phyloP scores from a whole-genome alignment of 2,113 vertebrate species.

The Aegypius monachus region DNA sequence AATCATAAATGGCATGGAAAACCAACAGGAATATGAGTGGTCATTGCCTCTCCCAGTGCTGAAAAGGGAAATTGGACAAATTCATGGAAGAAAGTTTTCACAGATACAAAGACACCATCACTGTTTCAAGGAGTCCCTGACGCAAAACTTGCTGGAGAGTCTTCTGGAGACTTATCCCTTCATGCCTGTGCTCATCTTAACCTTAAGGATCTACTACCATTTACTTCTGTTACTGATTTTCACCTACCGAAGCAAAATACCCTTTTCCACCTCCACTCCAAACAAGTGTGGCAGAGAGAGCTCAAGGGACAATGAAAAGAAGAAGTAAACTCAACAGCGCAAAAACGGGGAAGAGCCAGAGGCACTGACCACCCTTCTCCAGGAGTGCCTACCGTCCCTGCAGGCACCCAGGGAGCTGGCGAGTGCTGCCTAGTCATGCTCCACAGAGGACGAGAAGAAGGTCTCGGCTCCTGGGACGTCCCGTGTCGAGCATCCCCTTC shows the following conservation, averaged over 20 bases:
- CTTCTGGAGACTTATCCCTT: not conserved
- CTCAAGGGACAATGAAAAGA: not conserved
- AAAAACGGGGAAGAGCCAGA: not conserved
- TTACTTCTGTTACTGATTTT: not conserved
- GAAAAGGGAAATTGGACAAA: not conserved
- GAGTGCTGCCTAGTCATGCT: not conserved
- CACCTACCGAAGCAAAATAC: not conserved
- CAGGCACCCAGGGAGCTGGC: not conserved
- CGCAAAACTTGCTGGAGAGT: not conserved
- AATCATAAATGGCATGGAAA: not conserved
- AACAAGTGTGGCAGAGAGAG: not conserved
- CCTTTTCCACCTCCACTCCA: not conserved
- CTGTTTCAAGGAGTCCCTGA: not conserved
- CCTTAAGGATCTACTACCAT: not conserved
- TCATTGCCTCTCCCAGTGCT: not conserved
- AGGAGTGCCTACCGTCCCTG: not conserved
- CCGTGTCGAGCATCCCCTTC: not conserved
- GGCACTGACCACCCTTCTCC: not conserved
- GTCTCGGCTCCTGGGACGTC: not conserved
- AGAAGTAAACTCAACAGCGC: not conserved
- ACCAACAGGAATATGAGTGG: not conserved
- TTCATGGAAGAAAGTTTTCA: not conserved
- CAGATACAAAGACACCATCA: not conserved
- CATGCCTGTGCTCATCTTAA: not conserved
- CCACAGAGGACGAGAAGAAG: rapidly evolving